A percentile compares a stretch with the other conserved stretches of the same genome.
Evolutionary conservation across 53 echinoderm and acorn worm species (phyloP).

Genomic region (Pentamera pediparva): DNA sequence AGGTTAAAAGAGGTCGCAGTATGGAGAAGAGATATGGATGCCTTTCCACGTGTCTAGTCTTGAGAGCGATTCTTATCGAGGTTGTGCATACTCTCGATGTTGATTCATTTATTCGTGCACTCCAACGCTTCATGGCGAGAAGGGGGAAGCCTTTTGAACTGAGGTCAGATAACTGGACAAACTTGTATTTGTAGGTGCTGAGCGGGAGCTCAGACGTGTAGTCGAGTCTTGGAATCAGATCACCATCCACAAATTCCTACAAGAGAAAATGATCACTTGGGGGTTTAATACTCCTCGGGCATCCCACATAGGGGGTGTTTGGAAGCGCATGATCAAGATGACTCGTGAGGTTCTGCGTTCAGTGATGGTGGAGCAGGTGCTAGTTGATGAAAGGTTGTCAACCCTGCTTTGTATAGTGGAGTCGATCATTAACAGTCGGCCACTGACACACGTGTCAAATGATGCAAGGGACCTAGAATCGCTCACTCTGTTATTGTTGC

Average conservation of each 20-base stretch:
- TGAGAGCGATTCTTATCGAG: constrained; percentile 63
- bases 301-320: constrained; percentile 44
- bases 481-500: constrained; percentile 44
- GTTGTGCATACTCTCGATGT: constrained; percentile 44
- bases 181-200: constrained; percentile 6
- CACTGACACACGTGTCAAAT: constrained; percentile 51
- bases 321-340: constrained; percentile 47
- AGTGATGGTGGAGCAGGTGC: constrained; percentile 43
- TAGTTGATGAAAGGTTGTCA: constrained; percentile 41
- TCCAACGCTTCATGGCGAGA: constrained; percentile 56
- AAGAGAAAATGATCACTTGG: constrained; percentile 23
- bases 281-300: constrained; percentile 40
- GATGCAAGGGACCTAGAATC: constrained; percentile 51
- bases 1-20: constrained; percentile 50
- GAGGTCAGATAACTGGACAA: constrained; percentile 26
- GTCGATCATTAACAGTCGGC: constrained; percentile 46
- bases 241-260: constrained; percentile 1
- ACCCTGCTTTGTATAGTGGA: constrained; percentile 54
- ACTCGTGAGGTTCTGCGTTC: constrained; percentile 37
- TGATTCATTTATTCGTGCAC: constrained; percentile 56
- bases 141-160: constrained; percentile 45
- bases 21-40: constrained; percentile 53
- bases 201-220: background rate
- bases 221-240: constrained; percentile 17
- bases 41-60: constrained; percentile 56